These are phyloP conservation scores for Drosophila histrio DNA, from an alignment of 2,888 invertebrate species.

Conservation along the genomic window DNA sequence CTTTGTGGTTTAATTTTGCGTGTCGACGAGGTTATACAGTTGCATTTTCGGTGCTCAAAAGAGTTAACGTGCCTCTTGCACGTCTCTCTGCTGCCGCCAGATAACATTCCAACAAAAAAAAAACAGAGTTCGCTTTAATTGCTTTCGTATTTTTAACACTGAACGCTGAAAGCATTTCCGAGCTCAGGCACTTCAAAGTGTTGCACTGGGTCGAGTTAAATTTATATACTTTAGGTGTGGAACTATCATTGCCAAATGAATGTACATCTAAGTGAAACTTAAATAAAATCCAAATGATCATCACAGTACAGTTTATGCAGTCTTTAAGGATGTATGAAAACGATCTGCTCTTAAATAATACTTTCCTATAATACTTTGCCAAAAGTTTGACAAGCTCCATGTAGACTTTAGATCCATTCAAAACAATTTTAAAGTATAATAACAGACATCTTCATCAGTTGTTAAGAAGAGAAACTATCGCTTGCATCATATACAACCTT, in stretches of 20 bases:
- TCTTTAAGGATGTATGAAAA: too few species aligned
- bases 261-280: background rate
- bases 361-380: too few species aligned
- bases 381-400: too few species aligned
- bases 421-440: too few species aligned
- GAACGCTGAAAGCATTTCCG: slow-evolving; percentile 3
- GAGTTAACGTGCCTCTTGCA: slow-evolving; percentile 20
- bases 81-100: background rate
- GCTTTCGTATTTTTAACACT: slow-evolving; percentile 31
- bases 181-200: slow-evolving; percentile 14
- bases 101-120: slow-evolving; percentile 4
- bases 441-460: too few species aligned
- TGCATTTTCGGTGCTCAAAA: slow-evolving; percentile 36
- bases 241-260: slow-evolving; percentile 6
- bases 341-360: too few species aligned
- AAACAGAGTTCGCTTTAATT: slow-evolving; percentile 42
- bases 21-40: slow-evolving; percentile 61
- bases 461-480: too few species aligned
- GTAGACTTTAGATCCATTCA: too few species aligned
- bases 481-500: too few species aligned
- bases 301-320: background rate
- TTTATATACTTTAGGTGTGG: slow-evolving; percentile 6
- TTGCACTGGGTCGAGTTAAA: slow-evolving; percentile 4
- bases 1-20: slow-evolving; percentile 69
- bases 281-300: background rate